Evolutionary conservation across 2,888 invertebrate species (phyloP), one percentile per base, ranked within the genome.

Genomic region (Tinea pellionella): DNA sequence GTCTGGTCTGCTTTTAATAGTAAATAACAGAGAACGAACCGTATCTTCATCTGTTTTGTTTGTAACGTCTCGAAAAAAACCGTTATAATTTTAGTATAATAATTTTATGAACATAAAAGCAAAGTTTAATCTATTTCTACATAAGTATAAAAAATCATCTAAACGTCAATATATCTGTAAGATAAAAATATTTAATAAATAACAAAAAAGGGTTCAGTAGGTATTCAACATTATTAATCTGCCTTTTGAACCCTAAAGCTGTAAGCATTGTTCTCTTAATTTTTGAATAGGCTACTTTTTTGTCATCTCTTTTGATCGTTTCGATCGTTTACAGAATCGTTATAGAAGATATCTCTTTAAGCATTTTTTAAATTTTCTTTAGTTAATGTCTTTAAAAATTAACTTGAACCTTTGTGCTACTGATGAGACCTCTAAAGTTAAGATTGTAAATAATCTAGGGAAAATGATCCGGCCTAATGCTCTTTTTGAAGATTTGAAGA

Each of bases 361-460:
- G 68, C 72, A n/a, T n/a, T n/a, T n/a, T n/a, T n/a, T n/a, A 76
- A 69, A 64, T 66, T 65, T 65, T 63, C 62, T 72, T 69, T 69
- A 72, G 76, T 74, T 67, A 72, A 71, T 69, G 71, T 13, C 32
- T 15, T 57, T 32, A 32, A 57, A 32, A 57, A 57, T 57, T 57
- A 57, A 32, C 15, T 32, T 2, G 57, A 32, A 24, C 19, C 57
- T 57, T 57, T 32, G 32, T 57, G 18, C n/a, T 32, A n/a, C 19
- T 57, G 30, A 57, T 32, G 57, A 57, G 57, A 32, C 57, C 19
- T 24, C 12, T 24, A 24, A 24, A 24, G 53, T 53, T 53, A 47
- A 47, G 47, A 47, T 47, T 47, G 47, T 47, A 16, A 47, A 16
- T 47, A 47, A 47, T 47, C 47, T 37, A 9, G 2, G n/a, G 37